Conservation (phyloP, 2,797 vertebrate genomes). For the Mareca strepera region DNA sequence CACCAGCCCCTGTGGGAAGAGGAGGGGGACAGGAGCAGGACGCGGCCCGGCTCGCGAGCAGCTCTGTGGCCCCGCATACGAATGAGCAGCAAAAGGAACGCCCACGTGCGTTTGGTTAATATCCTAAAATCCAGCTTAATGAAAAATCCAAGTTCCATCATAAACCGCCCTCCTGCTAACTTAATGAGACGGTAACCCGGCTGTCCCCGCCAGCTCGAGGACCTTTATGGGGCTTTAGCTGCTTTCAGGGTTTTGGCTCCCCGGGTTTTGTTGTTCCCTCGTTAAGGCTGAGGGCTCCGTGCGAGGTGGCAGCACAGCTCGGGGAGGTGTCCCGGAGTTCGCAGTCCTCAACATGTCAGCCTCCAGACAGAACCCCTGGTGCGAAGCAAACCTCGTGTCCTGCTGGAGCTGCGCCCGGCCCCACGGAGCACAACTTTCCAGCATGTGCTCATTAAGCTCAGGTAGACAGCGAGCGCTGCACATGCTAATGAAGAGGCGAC, state of each 20-base stretch:
- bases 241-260: not conserved
- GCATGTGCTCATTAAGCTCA: not conserved
- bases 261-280: not conserved
- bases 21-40: fast-evolving
- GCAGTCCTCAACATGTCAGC: no score
- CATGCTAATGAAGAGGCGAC: slow-evolving; percentile 46
- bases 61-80: not conserved
- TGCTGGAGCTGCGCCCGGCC: not conserved
- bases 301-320: not conserved
- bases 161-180: not conserved
- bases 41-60: not conserved
- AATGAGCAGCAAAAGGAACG: not conserved
- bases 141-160: slow-evolving; percentile 10
- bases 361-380: not conserved
- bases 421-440: slow-evolving; percentile 23
- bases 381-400: not conserved
- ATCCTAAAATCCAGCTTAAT: slow-evolving; percentile 40
- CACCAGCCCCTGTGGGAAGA: not conserved
- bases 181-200: not conserved
- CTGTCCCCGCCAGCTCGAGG: not conserved
- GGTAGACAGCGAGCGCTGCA: slow-evolving; percentile 3
- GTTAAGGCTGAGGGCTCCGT: not conserved
- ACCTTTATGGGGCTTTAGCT: not conserved
- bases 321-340: not conserved
- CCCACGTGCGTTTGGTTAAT: not conserved